These are phyloP conservation scores for Blastobasis lacticolella DNA, from an alignment of 2,888 invertebrate species.

Conservation along the genomic window DNA sequence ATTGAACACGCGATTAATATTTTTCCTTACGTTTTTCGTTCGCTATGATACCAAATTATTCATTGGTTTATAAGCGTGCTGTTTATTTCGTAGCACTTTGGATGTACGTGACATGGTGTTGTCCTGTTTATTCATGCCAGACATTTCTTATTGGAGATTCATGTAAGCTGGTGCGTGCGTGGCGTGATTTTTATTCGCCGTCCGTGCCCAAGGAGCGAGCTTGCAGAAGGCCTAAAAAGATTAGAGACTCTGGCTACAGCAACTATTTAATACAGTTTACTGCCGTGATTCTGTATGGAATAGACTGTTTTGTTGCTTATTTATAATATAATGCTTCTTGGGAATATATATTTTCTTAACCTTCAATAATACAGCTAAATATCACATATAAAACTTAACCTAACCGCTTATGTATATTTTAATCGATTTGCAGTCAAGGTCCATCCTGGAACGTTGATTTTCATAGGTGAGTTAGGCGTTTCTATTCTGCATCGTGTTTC, in stretches of 20 bases:
- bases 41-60: no score
- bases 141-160: conserved; percentile 5
- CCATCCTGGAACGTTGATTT: conserved; percentile 38
- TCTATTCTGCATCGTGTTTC: neutral
- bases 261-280: conserved; percentile 3
- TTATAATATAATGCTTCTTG: neutral
- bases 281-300: neutral
- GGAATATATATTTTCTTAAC: no score
- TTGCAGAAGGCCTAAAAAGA: conserved; percentile 5
- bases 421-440: conserved; percentile 24
- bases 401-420: neutral
- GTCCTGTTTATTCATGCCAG: neutral
- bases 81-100: no score
- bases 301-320: neutral
- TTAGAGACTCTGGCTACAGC: neutral
- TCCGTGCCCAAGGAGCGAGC: neutral
- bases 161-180: conserved; percentile 1
- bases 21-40: no score
- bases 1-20: no score
- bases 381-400: neutral
- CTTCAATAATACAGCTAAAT: neutral
- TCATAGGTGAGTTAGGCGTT: conserved; percentile 35
- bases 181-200: conserved; percentile 2
- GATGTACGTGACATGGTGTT: neutral
- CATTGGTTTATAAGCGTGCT: no score